Base-by-base conservation (phyloP, 2,113 vertebrate species). In the Cyanoderma ruficeps region DNA sequence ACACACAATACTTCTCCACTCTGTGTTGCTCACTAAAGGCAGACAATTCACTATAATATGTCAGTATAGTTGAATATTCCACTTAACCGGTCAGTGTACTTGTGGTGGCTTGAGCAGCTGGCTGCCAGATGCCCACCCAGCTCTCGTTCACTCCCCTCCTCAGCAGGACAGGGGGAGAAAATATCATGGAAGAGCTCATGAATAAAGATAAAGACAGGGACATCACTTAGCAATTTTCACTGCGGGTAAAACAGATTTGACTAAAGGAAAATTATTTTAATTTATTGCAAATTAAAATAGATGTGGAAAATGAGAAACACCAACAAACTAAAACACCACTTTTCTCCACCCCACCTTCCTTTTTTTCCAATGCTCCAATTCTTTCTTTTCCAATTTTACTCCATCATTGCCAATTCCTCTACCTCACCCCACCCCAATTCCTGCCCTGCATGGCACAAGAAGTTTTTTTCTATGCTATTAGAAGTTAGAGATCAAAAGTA, bases 401-500 rank as follows among this genome's bases (percentile, higher is more conserved):
- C 17, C 6, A 24, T 59, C 44, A 59, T 81, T 90, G 35, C 25
- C 33, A 64, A 2, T 49, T 56, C 30, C 44, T 86, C 33, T 79
- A 9, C 18, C 9, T 59, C 5, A 7, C 7, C 33, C 18, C 52
- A 46, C 6, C 3, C 6, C 12, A 10, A 15, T 19, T n/a, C 16
- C 47, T 88, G n/a, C 65, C 25, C 35, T 1, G 0, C 0, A 3
- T 46, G 17, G 10, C 2, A 0, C 16, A 68, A 5, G 9, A 23
- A 13, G 8, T 67, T 68, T 83, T 94, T 70, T 20, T 55, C 30
- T 50, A 19, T 23, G 17, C 33, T 75, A 49, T 67, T 37, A 57
- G 7, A 69, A 72, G 13, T 55, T 65, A 52, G 31, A 82, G 21
- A 53, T 53, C 4, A 2, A 81, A 78, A 74, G 10, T 19, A 42